Evolutionary conservation across 1,140 invertebrate species (phyloP).

Genomic region (Thalassaphorura encarpata): DNA sequence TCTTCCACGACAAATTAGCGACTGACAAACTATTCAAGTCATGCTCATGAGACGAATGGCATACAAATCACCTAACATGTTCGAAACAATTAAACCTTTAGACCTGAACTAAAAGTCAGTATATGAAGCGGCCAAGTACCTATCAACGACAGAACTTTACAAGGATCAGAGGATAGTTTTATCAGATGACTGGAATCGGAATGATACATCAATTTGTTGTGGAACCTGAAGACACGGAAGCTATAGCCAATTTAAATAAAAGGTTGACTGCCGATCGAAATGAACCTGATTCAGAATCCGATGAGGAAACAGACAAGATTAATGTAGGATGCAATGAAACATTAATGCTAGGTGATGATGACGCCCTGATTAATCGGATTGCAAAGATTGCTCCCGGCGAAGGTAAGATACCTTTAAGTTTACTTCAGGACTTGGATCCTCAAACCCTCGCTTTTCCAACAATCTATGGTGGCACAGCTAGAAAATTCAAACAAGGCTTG

Average conservation of each 20-base stretch:
- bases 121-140: constrained; percentile 8
- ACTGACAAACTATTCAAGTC: constrained; percentile 20
- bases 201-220: too few species aligned
- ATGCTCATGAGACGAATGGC: constrained; percentile 12
- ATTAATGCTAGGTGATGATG: background rate
- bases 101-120: too few species aligned
- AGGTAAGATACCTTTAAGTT: background rate
- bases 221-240: too few species aligned
- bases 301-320: background rate
- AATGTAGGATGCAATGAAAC: background rate
- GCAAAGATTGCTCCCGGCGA: background rate
- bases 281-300: background rate
- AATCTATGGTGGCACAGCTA: background rate
- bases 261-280: too few species aligned
- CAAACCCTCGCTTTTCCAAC: background rate
- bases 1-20: constrained; percentile 17
- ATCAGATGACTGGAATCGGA: constrained; percentile 12
- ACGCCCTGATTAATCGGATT: too few species aligned
- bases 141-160: constrained; percentile 9
- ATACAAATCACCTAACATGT: constrained; percentile 11
- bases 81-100: constrained; percentile 21
- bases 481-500: background rate
- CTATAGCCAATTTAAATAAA: too few species aligned
- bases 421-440: background rate
- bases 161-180: constrained; percentile 4